Conservation (phyloP, 2,888 invertebrate species). For the Eupeodes latifasciatus region DNA sequence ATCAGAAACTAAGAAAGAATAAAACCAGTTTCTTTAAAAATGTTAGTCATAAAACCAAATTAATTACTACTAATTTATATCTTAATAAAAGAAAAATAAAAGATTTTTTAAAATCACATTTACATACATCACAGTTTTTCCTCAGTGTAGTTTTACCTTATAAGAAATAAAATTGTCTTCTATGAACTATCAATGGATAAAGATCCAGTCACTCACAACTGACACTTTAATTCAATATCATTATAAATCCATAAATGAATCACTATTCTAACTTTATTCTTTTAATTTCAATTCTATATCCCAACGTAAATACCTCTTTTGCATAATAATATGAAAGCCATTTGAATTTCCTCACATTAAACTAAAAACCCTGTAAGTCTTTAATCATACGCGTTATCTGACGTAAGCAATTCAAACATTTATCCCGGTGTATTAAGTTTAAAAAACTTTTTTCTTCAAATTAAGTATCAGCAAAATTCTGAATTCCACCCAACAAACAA, state of each 20-base stretch:
- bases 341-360: slow-evolving; percentile 22
- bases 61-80: too few species aligned
- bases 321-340: slow-evolving; percentile 21
- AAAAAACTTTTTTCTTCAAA: not conserved
- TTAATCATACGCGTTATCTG: not conserved
- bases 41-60: too few species aligned
- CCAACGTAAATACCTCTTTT: not conserved
- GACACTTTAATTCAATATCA: not conserved
- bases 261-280: not conserved
- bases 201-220: slow-evolving; percentile 2
- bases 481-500: slow-evolving; percentile 39
- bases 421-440: not conserved
- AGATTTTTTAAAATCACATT: too few species aligned
- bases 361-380: not conserved
- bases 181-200: not conserved
- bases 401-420: slow-evolving; percentile 28
- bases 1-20: too few species aligned
- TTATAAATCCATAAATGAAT: not conserved
- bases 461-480: slow-evolving; percentile 2
- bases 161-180: too few species aligned
- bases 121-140: too few species aligned
- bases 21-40: too few species aligned
- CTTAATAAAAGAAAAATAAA: too few species aligned
- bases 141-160: too few species aligned
- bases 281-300: too few species aligned